A percentile compares a stretch with the other conserved stretches of the same genome.
These are phyloP conservation scores for Atta colombica DNA, from an alignment of 1,140 invertebrate species.

Conservation along the genomic window DNA sequence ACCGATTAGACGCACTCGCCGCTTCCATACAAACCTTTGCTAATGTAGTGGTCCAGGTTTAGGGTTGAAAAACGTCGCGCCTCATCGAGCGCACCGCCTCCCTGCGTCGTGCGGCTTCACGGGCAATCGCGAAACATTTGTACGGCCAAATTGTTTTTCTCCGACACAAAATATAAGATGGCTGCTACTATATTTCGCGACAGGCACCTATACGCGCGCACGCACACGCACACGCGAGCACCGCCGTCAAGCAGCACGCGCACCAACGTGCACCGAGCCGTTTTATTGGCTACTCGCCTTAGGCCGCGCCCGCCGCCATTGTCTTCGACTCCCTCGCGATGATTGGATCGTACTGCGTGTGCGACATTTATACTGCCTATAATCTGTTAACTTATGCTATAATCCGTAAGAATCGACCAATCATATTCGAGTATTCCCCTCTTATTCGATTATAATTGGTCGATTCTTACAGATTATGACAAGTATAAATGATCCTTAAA, in stretches of 20 bases:
- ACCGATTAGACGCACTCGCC: slow-evolving; percentile 25
- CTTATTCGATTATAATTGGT: too few species aligned
- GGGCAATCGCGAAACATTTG: slow-evolving; percentile 84
- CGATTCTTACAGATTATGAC: too few species aligned
- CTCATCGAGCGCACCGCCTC: slow-evolving; percentile 84
- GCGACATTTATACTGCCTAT: too few species aligned
- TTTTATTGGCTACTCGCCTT: slow-evolving; percentile 58
- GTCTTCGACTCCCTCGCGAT: slow-evolving; percentile 25
- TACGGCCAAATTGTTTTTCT: slow-evolving; percentile 86
- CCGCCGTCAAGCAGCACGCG: slow-evolving; percentile 56
- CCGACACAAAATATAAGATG: slow-evolving; percentile 87
- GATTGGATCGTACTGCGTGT: slow-evolving; percentile 54
- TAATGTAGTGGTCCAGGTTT: slow-evolving; percentile 85
- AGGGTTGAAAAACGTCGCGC: slow-evolving; percentile 83
- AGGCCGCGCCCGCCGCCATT: slow-evolving; percentile 3
- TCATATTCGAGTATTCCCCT: too few species aligned
- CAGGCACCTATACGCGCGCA: slow-evolving; percentile 74
- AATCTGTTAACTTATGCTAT: too few species aligned
- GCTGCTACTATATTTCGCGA: slow-evolving; percentile 85
- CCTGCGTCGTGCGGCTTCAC: slow-evolving; percentile 82
- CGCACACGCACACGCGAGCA: slow-evolving; percentile 67
- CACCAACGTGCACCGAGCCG: slow-evolving; percentile 20
- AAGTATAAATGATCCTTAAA: too few species aligned
- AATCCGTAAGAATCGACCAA: too few species aligned
- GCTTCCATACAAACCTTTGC: slow-evolving; percentile 84